Evolutionary conservation across 2,113 vertebrate species (phyloP), one percentile per base, ranked within the genome.

Genomic region (Cnemophilus loriae): DNA sequence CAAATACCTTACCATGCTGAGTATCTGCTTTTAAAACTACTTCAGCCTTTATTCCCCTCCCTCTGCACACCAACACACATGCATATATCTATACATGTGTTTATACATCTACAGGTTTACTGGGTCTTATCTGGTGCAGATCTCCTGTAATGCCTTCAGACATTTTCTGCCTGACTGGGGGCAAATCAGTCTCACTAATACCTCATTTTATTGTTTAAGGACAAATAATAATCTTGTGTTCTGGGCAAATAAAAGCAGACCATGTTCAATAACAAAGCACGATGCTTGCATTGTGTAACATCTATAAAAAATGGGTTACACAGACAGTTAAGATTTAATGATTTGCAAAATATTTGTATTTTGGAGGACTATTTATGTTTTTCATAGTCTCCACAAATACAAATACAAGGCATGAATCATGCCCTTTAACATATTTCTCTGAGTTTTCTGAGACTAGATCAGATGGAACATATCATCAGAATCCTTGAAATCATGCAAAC

Each of bases 381-480:
- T 82, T 77, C n/a, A 24, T 71, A 46, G 27, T 79, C n/a, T 63
- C 24, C 63, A 46, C 35, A 91, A 95, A 94, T 57, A 79, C 10
- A 63, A 91, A 84, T 57, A 69, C 73, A 79, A 85, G 81, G 49
- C 74, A 77, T 1, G 15, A 91, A 71, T 91, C 53, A 61, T 69
- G 57, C 61, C 53, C 61, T 91, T 91, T 91, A 89, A 46, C 77
- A 35, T 27, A 67, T 84, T 93, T 93, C n/a, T 57, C 46, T 71
- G 44, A 33, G n/a, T 87, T 84, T 94, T 95, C 60, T 87, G 57
- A 75, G 35, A 52, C 61, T 92, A 86, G 73, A 81, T 95, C 77
- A 95, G 82, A 90, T 83, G 55, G 84, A 94, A 93, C 53, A 74
- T 77, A 88, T 96, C 69, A 94, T 91, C 84, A 91, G 49, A 84